Base-by-base conservation (phyloP, 2,797 vertebrate species). In the Chelon auratus region DNA sequence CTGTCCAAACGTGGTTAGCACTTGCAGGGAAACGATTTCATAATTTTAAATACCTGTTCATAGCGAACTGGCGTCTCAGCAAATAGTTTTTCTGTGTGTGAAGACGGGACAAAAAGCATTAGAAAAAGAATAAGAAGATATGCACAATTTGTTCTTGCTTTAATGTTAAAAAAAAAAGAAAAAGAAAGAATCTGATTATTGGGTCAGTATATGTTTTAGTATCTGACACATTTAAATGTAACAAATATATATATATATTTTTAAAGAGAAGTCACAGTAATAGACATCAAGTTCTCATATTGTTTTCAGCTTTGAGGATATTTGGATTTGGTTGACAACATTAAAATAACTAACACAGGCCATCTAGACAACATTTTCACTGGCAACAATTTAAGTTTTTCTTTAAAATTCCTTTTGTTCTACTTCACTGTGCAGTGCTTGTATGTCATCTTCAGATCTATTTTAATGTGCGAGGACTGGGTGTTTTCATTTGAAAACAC, bases 1-100 rank as follows among this genome's bases (percentile, higher is more conserved):
- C 75, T 80, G 78, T 86, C 86, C 83, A 85, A 83, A 84, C 87
- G 86, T 87, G 87, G 90, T 89, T 75, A 62, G 63, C 64, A 76
- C 76, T 72, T 75, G 68, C 48, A 85, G 72, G 45, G 73, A 77
- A 80, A 78, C 86, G 56, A 22, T 77, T 87, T 69, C 63, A 79
- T 68, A 56, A 74, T 81, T 78, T 79, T 40, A 75, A 76, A 83
- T 84, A 86, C 73, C 87, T 87, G 68, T 48, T 72, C 54, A 11
- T 20, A 51, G 57, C 12, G 76, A 75, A 84, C 56, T 63, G 42
- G 67, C 33, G 42, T 74, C 81, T 77, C 26, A 66, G 52, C 22
- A n/a, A 48, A n/a, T 10, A 52, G 30, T 51, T 65, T 37, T 22
- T 72, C 42, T 26, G 24, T 57, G 18, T 57, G 33, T 24, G 9